Conservation (phyloP, 2,113 vertebrate genomes). For the Periophthalmodon schlosseri region DNA sequence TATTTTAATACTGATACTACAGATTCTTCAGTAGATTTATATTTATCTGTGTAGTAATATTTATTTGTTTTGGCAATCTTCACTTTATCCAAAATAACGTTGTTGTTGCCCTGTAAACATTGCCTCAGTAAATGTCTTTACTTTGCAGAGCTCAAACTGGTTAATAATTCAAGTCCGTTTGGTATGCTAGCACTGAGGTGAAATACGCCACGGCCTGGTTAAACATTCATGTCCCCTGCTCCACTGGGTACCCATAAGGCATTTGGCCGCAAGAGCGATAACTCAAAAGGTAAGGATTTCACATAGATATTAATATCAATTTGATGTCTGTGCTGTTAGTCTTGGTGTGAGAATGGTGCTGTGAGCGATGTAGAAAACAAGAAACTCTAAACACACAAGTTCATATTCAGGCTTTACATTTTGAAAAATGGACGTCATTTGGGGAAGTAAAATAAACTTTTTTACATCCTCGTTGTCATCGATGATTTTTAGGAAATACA, state of each 20-base stretch:
- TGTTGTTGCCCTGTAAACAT: conserved; percentile 35
- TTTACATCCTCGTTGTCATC: too few species aligned
- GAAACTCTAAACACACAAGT: neutral
- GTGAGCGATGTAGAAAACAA: neutral
- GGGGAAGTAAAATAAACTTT: too few species aligned
- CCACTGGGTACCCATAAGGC: conserved; percentile 55
- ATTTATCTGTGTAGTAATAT: too few species aligned
- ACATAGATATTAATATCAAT: conserved; percentile 72
- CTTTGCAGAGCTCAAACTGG: conserved; percentile 45
- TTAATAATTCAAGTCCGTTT: conserved; percentile 73
- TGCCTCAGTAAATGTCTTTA: conserved; percentile 54
- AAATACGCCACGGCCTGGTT: conserved; percentile 67
- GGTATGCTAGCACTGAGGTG: conserved; percentile 65
- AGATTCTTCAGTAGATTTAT: neutral
- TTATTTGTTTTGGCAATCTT: conserved; percentile 10
- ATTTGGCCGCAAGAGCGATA: conserved; percentile 68
- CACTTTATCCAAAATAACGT: neutral
- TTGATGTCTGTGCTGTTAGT: conserved; percentile 42
- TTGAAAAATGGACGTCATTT: too few species aligned
- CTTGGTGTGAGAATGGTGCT: neutral
- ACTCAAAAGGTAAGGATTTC: conserved; percentile 69
- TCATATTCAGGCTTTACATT: too few species aligned
- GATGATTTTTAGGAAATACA: too few species aligned
- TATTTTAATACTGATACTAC: conserved; percentile 8
- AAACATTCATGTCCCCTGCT: conserved; percentile 75